Base-by-base conservation (phyloP, 2,113 vertebrate genomes). In the Dipodomys ordii region DNA sequence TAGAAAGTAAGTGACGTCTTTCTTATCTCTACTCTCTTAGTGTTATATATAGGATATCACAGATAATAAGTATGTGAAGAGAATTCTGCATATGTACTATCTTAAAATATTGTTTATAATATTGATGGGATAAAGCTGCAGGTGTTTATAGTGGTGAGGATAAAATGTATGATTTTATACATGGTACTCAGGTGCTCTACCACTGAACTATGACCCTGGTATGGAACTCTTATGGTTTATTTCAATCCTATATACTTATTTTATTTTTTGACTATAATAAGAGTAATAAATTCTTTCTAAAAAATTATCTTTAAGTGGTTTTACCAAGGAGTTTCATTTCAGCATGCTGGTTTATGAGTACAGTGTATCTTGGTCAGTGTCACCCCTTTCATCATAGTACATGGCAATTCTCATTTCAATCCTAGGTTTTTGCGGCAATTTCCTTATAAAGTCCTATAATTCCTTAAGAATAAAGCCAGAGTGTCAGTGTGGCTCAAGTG, bases 361-460 rank as follows among this genome's bases (percentile, higher is more conserved):
- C 2, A 57, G 15, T 57, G 53, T 13, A 18, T 57, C 11, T 57
- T 57, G 12, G 49, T 18, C 53, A 57, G 15, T 57, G 53, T 57
- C 53, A 57, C 3, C 53, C 49, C 12, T 57, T 57, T 16, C 15
- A 57, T 57, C 53, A 57, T 4, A 57, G 15, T 13, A 15, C 53
- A 57, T 57, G 53, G 15, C 53, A 57, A 0, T 12, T 49, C 49
- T 49, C 49, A 12, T 72, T 88, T 9, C n/a, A 30, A 73, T 46
- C 9, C 28, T 77, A 68, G 3, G 1, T 69, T 96, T 92, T 35
- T 91, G 30, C 77, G 62, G 83, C 39, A 82, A 35, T 23, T 94
- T 82, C 7, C 28, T 15, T 23, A 9, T 53, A 13, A 53, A 53
- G 49, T 57, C 16, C 53, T 16, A 57, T 57, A 19, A 84, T 92